These are phyloP conservation scores for Propithecus deckenii DNA, from an alignment of 2,797 vertebrate species.

Conservation along the genomic window DNA sequence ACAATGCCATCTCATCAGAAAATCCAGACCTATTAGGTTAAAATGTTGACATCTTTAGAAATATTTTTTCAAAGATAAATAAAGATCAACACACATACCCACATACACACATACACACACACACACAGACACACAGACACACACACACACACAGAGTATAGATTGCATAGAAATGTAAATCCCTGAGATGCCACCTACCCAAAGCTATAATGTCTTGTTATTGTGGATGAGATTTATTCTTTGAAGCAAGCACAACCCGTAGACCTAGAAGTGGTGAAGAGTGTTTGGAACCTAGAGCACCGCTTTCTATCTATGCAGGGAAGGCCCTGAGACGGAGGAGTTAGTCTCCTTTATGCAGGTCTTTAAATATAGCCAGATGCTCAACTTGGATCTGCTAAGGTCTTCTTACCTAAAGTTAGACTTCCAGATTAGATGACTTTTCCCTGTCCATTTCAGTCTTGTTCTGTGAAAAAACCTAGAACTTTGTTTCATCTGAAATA, in stretches of 20 bases:
- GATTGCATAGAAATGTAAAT: not conserved
- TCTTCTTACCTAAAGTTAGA: not conserved
- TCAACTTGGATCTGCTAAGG: not conserved
- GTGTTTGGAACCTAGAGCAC: not conserved
- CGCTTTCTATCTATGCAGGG: not conserved
- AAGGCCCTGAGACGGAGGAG: not conserved
- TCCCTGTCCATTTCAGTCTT: not conserved
- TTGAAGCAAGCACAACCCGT: not conserved
- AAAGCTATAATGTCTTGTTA: not conserved
- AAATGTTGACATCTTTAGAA: not conserved
- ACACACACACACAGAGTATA: not conserved
- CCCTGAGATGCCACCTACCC: not conserved
- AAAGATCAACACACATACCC: not conserved
- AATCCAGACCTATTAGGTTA: not conserved
- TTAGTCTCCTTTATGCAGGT: not conserved
- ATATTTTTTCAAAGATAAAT: conserved; percentile 3
- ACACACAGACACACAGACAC: too few relatives aligned
- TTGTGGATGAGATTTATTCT: not conserved
- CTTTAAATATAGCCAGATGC: not conserved
- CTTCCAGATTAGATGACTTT: not conserved
- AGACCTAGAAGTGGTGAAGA: not conserved
- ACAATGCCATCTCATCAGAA: not conserved
- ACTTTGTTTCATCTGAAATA: not conserved
- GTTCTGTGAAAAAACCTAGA: not conserved
- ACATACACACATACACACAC: too few relatives aligned